These are phyloP conservation scores for Paramormyrops hopkinsi DNA, from an alignment of 2,797 vertebrate species.

Conservation along the genomic window DNA sequence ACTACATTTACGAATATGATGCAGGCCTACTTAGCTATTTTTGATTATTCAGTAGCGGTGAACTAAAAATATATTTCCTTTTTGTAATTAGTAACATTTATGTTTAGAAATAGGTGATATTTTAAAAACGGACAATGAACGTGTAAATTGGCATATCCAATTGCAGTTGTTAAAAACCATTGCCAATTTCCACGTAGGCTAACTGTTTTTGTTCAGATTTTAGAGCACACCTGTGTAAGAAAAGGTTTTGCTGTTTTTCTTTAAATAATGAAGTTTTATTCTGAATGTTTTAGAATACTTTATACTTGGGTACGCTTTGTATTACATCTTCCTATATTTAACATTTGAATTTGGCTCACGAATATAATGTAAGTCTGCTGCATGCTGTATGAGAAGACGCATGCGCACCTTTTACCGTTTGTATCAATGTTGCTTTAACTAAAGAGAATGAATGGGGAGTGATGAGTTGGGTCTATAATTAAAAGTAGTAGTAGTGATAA, in stretches of 20 bases:
- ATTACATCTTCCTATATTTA: background rate
- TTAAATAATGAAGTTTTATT: background rate
- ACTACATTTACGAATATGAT: background rate
- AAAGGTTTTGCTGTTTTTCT: background rate
- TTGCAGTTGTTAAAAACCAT: background rate
- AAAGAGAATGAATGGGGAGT: background rate
- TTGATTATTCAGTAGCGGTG: background rate
- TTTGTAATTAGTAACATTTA: background rate
- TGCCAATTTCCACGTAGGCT: background rate
- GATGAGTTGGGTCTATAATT: background rate
- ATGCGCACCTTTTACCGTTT: background rate
- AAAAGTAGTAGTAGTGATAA: background rate
- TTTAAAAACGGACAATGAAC: background rate
- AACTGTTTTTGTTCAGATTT: background rate
- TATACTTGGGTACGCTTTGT: background rate
- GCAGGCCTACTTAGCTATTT: background rate
- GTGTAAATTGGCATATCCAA: background rate
- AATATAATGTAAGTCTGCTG: background rate
- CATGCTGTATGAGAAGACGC: background rate
- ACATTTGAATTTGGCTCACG: background rate
- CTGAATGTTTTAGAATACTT: background rate
- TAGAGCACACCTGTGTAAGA: background rate
- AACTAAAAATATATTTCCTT: background rate
- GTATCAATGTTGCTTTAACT: background rate
- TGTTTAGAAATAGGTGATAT: background rate